phyloP scores from a whole-genome alignment of 2,797 vertebrate genomes.

The Todus mexicanus region DNA sequence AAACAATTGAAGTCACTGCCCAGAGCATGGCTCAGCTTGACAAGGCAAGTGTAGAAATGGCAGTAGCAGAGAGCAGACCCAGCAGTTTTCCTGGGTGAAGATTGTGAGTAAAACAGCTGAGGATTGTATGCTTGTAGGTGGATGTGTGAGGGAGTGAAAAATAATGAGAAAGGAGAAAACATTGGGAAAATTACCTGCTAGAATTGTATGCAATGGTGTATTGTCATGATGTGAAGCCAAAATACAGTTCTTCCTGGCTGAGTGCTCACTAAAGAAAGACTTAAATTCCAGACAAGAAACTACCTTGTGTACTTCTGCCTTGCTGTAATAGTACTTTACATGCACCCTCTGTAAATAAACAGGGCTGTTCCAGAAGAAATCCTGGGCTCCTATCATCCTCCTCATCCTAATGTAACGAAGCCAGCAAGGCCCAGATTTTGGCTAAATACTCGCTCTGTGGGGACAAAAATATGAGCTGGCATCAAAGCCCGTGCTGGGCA shows the following conservation, averaged over 20 bases:
- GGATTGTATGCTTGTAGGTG: neutral
- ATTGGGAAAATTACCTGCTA: neutral
- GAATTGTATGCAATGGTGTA: neutral
- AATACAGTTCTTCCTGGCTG: neutral
- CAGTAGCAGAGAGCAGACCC: neutral
- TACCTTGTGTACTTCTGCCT: neutral
- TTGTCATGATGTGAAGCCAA: neutral
- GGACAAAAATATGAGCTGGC: constrained; percentile 9
- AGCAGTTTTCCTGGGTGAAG: neutral
- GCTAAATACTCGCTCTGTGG: neutral
- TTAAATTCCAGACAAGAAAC: neutral
- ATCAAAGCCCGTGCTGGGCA: neutral
- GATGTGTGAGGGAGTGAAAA: neutral
- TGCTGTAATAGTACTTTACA: neutral
- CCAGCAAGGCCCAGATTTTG: neutral
- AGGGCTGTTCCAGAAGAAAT: neutral
- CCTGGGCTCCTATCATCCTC: neutral
- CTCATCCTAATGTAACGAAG: neutral
- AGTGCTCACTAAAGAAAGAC: neutral
- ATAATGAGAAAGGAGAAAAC: neutral
- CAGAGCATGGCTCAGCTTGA: neutral
- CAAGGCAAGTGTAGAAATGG: neutral
- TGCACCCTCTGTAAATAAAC: neutral
- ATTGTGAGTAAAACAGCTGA: neutral
- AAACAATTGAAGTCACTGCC: neutral